Base-by-base conservation (phyloP, 2,888 invertebrate genomes). In the Megalurothrips usitatus region DNA sequence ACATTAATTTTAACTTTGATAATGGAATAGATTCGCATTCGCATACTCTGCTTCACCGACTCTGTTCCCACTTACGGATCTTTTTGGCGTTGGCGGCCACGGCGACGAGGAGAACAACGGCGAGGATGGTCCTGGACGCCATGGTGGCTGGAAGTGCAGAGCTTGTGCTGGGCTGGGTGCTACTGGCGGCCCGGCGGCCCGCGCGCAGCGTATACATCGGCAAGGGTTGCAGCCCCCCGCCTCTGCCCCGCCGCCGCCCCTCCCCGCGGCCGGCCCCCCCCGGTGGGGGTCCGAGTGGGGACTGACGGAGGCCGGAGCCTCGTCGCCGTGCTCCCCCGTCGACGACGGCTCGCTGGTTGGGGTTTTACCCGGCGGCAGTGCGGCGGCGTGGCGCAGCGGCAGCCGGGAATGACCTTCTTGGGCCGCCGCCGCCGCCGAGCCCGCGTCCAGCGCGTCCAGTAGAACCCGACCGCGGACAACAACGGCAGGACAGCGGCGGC, bases 171-270 rank as follows among this genome's bases (percentile, higher is more conserved):
- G 52, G 14, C 14, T 12, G 52, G 14, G 19, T 12, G 19, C 14
- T 68, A 68, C 68, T 68, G 68, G 68, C 68, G n/a, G 68, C 68
- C n/a, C 11, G n/a, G 23, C 23, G 23, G n/a, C 68, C 23, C 23
- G 11, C n/a, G 68, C 68, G 2, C 68, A 6, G 23, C 68, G 68
- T 68, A 68, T 68, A 68, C 23, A 68, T 68, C 34, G 34, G 68
- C 23, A 68, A 23, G 68, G 68, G 68, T 68, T 68, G 68, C n/a
- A 68, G 63, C 19, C 63, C 63, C 63, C 63, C 19, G n/a, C 63
- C n/a, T 23, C 68, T n/a, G 23, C 63, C 3, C n/a, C 23, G n/a
- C 63, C n/a, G 14, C 63, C n/a, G 63, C 63, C n/a, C n/a, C 63
- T 11, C n/a, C 68, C 19, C 68, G 23, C n/a, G 17, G 19, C 14